Base-by-base conservation (phyloP, 2,797 vertebrate species). In the Arctocebus calabarensis region DNA sequence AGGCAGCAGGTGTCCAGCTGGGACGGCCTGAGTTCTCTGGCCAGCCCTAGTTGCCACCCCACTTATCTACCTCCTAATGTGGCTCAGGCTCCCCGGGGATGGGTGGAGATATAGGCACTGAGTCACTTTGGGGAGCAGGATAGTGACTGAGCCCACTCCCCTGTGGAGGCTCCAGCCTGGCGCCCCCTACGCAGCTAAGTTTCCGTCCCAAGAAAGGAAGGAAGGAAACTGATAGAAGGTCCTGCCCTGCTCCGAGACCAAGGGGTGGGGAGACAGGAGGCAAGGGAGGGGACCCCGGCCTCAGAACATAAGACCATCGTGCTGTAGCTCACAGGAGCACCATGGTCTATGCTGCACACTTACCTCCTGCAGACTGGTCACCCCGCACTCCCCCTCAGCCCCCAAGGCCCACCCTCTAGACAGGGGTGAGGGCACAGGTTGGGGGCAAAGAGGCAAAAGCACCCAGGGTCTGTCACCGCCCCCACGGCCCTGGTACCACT, bases 141-240 rank as follows among this genome's bases (percentile, higher is more conserved):
- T 97, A 94, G 88, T 92, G 81, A 64, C 94, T 27, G 43, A 84
- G 81, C 77, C 96, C 90, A 87, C 94, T 92, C 85, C 90, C 95
- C 37, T 75, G 64, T 62, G 22, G 43, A 79, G 89, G 86, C 93
- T 95, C 96, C 94, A 96, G 94, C 77, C 37, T 0, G 45, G 83
- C 70, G 32, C 55, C 82, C 37, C 22, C 45, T 37, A 79, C 71
- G 95, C 55, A 37, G 64, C 75, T 91, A 27, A 14, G 55, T 96
- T 97, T 98, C 96, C 90, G 85, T 92, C 95, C 94, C 52, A 91
- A 96, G 93, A 97, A 97, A 96, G 94, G 91, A 97, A 97, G 97
- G 96, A 98, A 98, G 97, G 96, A 97, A 98, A 75, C 88, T 32
- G 84, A 90, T 91, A n/a, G 57, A 77, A 94, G 87, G 96, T 95